These are phyloP conservation scores for Coendou prehensilis DNA, from an alignment of 2,797 vertebrate species.

Conservation along the genomic window DNA sequence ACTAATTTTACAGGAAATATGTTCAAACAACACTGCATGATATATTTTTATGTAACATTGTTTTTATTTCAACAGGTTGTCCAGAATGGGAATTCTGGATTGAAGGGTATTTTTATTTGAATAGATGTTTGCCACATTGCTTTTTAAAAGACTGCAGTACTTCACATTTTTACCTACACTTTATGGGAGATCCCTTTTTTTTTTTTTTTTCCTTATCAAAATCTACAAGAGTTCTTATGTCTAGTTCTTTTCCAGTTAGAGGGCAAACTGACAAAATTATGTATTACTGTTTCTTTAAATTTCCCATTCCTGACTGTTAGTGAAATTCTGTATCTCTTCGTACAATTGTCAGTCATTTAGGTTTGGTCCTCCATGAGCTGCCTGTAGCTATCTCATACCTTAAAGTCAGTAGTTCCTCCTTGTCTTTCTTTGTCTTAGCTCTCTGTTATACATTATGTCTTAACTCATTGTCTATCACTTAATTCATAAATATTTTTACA, in stretches of 20 bases:
- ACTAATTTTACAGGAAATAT: conserved; percentile 24
- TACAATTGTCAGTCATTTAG: not conserved
- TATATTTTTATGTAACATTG: not conserved
- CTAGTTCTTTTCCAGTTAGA: not conserved
- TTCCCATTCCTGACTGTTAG: not conserved
- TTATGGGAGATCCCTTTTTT: not conserved
- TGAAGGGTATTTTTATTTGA: conserved; percentile 31
- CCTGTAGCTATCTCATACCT: not conserved
- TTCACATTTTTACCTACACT: not conserved
- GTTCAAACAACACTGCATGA: not conserved
- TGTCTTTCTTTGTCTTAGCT: not conserved
- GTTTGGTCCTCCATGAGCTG: not conserved
- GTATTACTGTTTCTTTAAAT: not conserved
- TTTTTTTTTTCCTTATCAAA: not conserved
- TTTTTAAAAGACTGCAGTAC: not conserved
- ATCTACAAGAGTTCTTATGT: conserved; percentile 4
- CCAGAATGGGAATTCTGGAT: not conserved
- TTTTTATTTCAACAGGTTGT: conserved; percentile 7
- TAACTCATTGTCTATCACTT: not conserved
- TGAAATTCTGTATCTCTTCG: conserved; percentile 6
- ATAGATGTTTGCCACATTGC: not conserved
- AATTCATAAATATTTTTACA: not conserved
- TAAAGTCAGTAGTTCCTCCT: not conserved
- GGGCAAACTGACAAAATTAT: not conserved
- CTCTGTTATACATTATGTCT: not conserved